Evolutionary conservation across 1,140 invertebrate genomes (phyloP), one percentile per base, ranked within the genome.

Genomic region (Lucilia sericata): DNA sequence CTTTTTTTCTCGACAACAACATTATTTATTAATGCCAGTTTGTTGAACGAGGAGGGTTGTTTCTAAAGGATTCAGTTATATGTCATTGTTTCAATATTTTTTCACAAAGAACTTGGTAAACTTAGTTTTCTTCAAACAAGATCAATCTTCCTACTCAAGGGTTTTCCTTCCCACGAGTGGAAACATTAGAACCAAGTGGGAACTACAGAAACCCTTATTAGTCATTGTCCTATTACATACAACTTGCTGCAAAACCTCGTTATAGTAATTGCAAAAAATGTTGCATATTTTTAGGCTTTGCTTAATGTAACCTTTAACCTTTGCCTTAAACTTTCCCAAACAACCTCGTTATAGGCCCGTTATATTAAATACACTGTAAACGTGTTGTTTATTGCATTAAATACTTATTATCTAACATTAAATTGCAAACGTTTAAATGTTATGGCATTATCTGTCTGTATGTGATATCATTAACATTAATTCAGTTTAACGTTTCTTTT

Each of bases 361-460:
- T 3, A 60, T n/a, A n/a, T 60, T 60, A 5, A n/a, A 60, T 60
- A 5, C n/a, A 8, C 17, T 60, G 2, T 60, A 14, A n/a, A 4
- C 2, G 74, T 75, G 74, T 78, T 49, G n/a, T 80, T 80, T 70
- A 21, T 80, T 49, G 42, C 76, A 80, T 80, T 80, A 80, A 51
- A 80, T 49, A 8, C 47, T 80, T 80, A 80, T 80, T 80, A 80
- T 80, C 47, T 49, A 51, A 80, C 76, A 80, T 80, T 80, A 80
- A 80, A 80, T 80, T 80, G 42, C 76, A 25, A 21, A 30, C 76
- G 42, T 21, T 49, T 80, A 80, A 12, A 80, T 25, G 14, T 80
- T 80, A 80, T 80, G 76, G 76, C 42, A 80, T 80, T 80, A 80
- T 51, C 76, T 25, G 42, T 42, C 19, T 25, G 76, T 60, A 80